Base-by-base conservation (phyloP, 53 echinoderm and acorn worm species). In the Astropecten irregularis region DNA sequence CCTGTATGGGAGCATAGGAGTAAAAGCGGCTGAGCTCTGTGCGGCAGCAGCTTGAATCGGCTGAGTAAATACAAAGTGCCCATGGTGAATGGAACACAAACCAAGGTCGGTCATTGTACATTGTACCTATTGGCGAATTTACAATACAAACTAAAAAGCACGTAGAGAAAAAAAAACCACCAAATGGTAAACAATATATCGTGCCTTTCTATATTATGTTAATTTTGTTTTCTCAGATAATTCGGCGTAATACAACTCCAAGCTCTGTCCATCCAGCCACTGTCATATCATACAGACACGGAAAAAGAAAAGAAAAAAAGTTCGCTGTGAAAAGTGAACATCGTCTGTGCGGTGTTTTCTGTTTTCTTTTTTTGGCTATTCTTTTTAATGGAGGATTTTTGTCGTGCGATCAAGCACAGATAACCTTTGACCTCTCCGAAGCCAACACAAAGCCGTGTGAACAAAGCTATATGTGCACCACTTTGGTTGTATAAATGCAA, bases 101-200 rank as follows among this genome's bases (percentile, higher is more conserved):
- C 60, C 68, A 68, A 68, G 68, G 68, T 46, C 68, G 68, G 68
- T 68, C 42, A 44, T 37, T 68, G 68, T 68, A 68, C 68, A 68
- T 68, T 68, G 68, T 68, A 68, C 68, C 29, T 28, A 8, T 11
- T 8, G 26, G 11, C 39, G 14, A 21, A 44, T 10, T n/a, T 8
- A 21, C 22, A 68, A 22, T 64, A 64, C 64, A 36, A 25, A 40
- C 33, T 44, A 6, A 6, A 42, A 68, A 68, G 46, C 46, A 40
- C 26, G 44, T 68, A 26, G 68, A 46, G n/a, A n/a, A n/a, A n/a
- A n/a, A n/a, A n/a, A 44, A 68, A 44, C 9, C 9, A 44, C 26
- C 26, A 23, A 40, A 9, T 9, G 26, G 29, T 21, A 68, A 39
- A 39, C 54, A 54, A n/a, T n/a, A n/a, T n/a, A n/a, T 21, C 54